A percentile compares a stretch with the other conserved stretches of the same genome.
Conservation (phyloP, 2,888 invertebrate species). For the Apantesis nais region DNA sequence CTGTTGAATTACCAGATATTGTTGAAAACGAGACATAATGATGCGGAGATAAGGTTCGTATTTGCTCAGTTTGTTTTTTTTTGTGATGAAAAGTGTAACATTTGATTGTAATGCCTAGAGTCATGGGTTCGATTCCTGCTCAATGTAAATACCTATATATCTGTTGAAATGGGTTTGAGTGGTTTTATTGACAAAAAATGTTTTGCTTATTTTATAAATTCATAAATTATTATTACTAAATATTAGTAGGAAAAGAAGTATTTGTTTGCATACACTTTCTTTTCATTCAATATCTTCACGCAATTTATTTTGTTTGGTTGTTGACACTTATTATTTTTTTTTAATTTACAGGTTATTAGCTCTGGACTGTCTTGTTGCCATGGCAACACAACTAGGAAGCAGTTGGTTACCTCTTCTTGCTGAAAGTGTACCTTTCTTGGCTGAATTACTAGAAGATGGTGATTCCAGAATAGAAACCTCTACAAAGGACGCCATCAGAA, state of each 20-base stretch:
- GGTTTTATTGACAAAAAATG: no score
- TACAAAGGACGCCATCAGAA: conserved; percentile 92
- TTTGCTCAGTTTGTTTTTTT: neutral
- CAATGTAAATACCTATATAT: no score
- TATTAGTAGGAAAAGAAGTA: no score
- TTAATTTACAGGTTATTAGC: conserved; percentile 86
- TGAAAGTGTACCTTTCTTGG: conserved; percentile 97
- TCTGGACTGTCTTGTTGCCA: conserved; percentile 90
- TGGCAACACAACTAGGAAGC: conserved; percentile 94
- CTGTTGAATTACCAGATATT: conserved; percentile 95
- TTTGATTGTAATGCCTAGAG: neutral
- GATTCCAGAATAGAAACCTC: conserved; percentile 92
- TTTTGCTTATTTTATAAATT: no score
- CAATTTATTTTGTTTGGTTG: neutral
- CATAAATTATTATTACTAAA: no score
- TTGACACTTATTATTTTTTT: neutral
- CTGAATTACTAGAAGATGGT: conserved; percentile 96
- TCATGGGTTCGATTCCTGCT: neutral
- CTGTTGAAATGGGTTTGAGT: no score
- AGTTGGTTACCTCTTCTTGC: conserved; percentile 95
- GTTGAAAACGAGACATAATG: conserved; percentile 93
- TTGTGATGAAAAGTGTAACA: no score
- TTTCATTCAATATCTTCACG: no score
- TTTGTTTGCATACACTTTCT: neutral
- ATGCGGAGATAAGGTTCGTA: conserved; percentile 87